Base-by-base conservation (phyloP, 2,888 invertebrate species). In the Diachrysia chrysitis region DNA sequence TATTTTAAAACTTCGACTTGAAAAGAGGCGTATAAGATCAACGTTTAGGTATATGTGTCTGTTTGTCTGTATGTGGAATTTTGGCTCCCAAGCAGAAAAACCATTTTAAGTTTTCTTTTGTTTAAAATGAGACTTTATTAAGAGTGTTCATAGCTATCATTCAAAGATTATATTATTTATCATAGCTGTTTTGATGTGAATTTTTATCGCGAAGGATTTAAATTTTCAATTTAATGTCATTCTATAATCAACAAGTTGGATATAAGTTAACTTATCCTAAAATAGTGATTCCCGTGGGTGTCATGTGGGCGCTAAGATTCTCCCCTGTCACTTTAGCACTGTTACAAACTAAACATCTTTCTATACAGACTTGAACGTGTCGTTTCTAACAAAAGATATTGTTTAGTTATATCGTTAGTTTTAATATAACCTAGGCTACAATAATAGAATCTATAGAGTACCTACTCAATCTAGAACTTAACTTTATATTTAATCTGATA, bases 211-310 rank as follows among this genome's bases (percentile, higher is more conserved):
- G 16, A 37, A 14, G 16, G 4, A 16, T 16, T 37, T 2, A 37
- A 37, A 37, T 37, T 14, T 37, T 16, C 37, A 37, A 37, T 37
- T 37, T 14, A 37, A 3, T 37, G 14, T 37, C 16, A 37, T 37
- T 14, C 37, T 16, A 37, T 37, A 37, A 16, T 42, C 42, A 42
- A 42, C 42, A 42, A 16, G 16, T 37, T 37, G 14, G 4, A n/a
- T n/a, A n/a, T 42, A 42, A n/a, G 42, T 42, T 42, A n/a, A 5
- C 5, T n/a, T 16, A 42, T 42, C n/a, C n/a, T 42, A 42, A 42
- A 42, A n/a, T 42, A n/a, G 42, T n/a, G 46, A 63, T 59, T 32
- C 5, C 9, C 12, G 76, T 74, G 62, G 74, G 76, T 56, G 76
- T 67, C 12, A 37, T 54, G 67, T 74, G 61, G 76, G 67, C 67